Evolutionary conservation across 1,140 invertebrate species (phyloP), one percentile per base, ranked within the genome.

Genomic region (Drosophila oshimai): DNA sequence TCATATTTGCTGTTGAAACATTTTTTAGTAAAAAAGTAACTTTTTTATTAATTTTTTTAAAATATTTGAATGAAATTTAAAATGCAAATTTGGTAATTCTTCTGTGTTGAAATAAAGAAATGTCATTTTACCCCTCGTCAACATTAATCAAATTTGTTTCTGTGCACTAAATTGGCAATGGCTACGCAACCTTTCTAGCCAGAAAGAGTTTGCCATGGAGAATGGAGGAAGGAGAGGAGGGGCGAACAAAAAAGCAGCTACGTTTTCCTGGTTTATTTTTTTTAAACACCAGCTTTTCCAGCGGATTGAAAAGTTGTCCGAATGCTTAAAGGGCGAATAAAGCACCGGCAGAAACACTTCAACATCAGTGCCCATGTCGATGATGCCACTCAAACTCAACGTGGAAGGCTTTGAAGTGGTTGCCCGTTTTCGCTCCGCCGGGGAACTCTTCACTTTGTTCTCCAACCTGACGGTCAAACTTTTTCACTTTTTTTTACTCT

Each of bases 261-360:
- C 6, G 10, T 51, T 34, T 51, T 39, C 49, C 34, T 2, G 33
- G 20, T n/a, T 49, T 18, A 28, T 20, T 49, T n/a, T 37, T 41
- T 55, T 10, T 9, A n/a, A 18, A 12, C 20, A 12, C n/a, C 55
- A 12, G 18, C 31, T 39, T 12, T 47, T 22, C 6, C 18, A 65
- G 15, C 26, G 34, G 45, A 65, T 67, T 65, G 62, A 67, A 67
- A 67, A 65, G 34, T 65, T 65, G 15, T 20, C n/a, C 37, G 60
- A 67, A 65, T 65, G 62, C 62, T 50, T 67, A 49, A 62, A 62
- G 58, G 58, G 58, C 58, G 58, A 36, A 62, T 62, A 62, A 62
- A 67, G 62, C 62, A 65, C 15, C 34, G 62, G 20, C 34, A 49
- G 44, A 58, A 65, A 64, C 60, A 44, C 58, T 62, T 62, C 58